These are phyloP conservation scores for Reticulitermes lucifugus DNA, from an alignment of 2,888 invertebrate species.

Conservation along the genomic window DNA sequence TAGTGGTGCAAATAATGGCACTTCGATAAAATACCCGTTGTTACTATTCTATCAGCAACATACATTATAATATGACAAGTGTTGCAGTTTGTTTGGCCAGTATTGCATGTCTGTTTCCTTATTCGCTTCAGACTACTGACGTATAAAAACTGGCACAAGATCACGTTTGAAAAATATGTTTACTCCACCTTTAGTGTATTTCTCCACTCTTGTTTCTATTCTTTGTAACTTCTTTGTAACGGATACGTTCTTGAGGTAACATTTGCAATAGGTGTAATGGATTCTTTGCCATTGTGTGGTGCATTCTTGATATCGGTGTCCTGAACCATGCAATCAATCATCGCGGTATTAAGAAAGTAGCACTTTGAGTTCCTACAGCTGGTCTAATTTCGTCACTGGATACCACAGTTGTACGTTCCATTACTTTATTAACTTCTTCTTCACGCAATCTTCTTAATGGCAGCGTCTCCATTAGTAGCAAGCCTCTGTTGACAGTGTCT, in stretches of 20 bases:
- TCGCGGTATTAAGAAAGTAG: conserved; percentile 16
- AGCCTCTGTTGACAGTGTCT: conserved; percentile 11
- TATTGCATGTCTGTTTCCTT: no score
- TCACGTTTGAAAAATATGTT: no score
- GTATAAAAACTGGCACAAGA: no score
- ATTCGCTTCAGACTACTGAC: no score
- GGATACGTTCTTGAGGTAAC: not conserved
- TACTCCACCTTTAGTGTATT: no score
- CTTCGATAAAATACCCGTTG: no score
- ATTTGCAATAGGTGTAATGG: not conserved
- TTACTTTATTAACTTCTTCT: conserved; percentile 43
- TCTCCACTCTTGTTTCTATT: no score
- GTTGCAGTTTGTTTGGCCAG: no score
- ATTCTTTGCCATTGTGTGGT: not conserved
- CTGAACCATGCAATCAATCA: conserved; percentile 27
- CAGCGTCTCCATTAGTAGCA: conserved; percentile 1
- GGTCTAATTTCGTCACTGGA: conserved; percentile 39
- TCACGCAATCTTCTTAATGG: conserved; percentile 44
- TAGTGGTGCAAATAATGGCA: no score
- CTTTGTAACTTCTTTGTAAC: not conserved
- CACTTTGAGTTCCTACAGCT: conserved; percentile 5
- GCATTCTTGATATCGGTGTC: not conserved
- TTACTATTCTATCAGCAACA: no score
- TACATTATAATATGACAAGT: no score
- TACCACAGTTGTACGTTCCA: conserved; percentile 24